These are phyloP conservation scores for Phrynosoma blainvillii DNA, from an alignment of 2,113 vertebrate species.

Conservation along the genomic window DNA sequence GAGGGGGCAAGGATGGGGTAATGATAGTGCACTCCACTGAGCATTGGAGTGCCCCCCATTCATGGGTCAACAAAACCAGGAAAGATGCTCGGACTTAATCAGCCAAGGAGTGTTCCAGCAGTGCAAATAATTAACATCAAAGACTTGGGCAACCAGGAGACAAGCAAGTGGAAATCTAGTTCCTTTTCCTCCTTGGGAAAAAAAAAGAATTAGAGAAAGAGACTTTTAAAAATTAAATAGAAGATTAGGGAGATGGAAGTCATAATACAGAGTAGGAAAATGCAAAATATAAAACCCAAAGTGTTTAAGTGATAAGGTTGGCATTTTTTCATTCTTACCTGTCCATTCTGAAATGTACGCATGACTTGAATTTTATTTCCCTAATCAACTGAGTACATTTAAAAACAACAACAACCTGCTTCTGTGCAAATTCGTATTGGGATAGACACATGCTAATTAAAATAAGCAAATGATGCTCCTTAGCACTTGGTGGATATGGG, in stretches of 20 bases:
- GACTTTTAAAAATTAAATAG: slow-evolving; percentile 22
- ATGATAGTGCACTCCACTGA: slow-evolving; percentile 80
- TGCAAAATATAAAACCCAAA: background rate
- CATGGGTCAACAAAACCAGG: slow-evolving; percentile 80
- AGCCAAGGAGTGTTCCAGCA: slow-evolving; percentile 73
- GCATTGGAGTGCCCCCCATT: slow-evolving; percentile 83
- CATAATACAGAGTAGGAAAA: rapidly evolving
- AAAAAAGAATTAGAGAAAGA: slow-evolving; percentile 18
- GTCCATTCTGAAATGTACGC: background rate
- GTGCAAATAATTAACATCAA: slow-evolving; percentile 77
- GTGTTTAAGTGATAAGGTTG: background rate
- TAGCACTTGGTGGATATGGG: background rate
- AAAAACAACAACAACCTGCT: background rate
- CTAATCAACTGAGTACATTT: background rate
- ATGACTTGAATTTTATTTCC: background rate
- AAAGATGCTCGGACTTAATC: slow-evolving; percentile 79
- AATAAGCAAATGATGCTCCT: background rate
- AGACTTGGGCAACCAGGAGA: slow-evolving; percentile 57
- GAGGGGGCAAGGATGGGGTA: slow-evolving; percentile 66
- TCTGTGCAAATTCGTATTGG: background rate
- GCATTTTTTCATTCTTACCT: background rate
- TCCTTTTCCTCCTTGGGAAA: slow-evolving; percentile 40
- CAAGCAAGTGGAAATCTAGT: slow-evolving; percentile 56
- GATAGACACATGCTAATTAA: background rate
- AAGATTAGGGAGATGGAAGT: background rate